A percentile compares a stretch with the other conserved stretches of the same genome.
Evolutionary conservation across 2,888 invertebrate species (phyloP).

Genomic region (Machimus rusticus): DNA sequence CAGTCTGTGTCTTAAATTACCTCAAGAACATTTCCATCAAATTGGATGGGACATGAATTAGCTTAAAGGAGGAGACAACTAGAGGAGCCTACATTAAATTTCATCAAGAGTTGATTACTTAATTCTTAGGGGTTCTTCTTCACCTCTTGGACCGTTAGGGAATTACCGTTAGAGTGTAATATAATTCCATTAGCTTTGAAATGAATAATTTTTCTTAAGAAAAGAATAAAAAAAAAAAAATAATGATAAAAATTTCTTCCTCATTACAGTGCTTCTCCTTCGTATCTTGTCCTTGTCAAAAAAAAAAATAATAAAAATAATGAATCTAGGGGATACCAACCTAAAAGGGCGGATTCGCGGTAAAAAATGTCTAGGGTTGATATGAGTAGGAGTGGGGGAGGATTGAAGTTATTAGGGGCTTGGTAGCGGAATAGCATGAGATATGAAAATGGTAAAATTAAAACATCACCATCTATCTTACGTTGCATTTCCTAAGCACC

Average conservation of each 20-base stretch:
- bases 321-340: background rate
- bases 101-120: background rate
- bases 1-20: background rate
- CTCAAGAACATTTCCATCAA: background rate
- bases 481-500: background rate
- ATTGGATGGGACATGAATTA: background rate
- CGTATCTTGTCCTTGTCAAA: background rate
- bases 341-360: too few relatives aligned
- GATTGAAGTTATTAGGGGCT: background rate
- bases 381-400: background rate
- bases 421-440: background rate
- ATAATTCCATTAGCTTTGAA: background rate
- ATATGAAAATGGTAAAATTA: conserved; percentile 24
- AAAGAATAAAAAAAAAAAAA: background rate
- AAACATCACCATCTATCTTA: conserved; percentile 15
- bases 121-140: background rate
- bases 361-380: background rate
- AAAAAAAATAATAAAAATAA: background rate
- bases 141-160: background rate
- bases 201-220: conserved; percentile 6
- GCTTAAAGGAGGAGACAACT: background rate
- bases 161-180: background rate
- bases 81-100: background rate
- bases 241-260: background rate
- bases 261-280: background rate